Base-by-base conservation (phyloP, 2,888 invertebrate species). In the Sarcophaga carnaria region DNA sequence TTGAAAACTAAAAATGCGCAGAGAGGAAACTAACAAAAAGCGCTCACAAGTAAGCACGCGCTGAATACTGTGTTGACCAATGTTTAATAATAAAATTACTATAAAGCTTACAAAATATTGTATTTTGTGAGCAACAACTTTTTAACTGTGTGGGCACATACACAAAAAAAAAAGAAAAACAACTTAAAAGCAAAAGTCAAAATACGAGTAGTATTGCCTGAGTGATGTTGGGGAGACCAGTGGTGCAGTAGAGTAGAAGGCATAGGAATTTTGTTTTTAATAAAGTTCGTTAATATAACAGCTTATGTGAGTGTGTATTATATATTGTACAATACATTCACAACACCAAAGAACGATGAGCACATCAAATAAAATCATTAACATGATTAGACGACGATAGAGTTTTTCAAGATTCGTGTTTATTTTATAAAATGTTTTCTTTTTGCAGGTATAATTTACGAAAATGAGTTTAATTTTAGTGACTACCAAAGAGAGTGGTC, bases 331-430 rank as follows among this genome's bases (percentile, higher is more conserved):
- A 37, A 37, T 37, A 37, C 8, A 37, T 37, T 37, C 37, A 37
- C 17, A 17, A 54, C 54, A 14, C 17, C 4, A 54, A 90, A 89
- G 82, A 88, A 89, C 91, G 92, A 92, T 92, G 92, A 92, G 90
- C 91, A 89, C 91, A 92, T 92, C 92, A 90, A 79, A 54, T 83
- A 62, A 66, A 64, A 78, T 66, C 76, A 84, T 63, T 70, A 37
- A 59, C 20, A 60, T 78, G 17, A 12, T 54, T 54, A 54, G 17
- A 10, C 10, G 49, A 22, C 10, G 49, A 54, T 3, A 14, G 14
- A 14, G 54, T 54, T 14, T 54, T 54, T 37, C 37, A 37, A 37
- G 37, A 37, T 37, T 37, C 37, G 2, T 10, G 8, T 37, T 37
- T 37, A 37, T 37, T 37, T 37, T 10, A 37, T 2, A 37, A 37